Percentiles rank a stretch among this genome's conserved stretches.
These are phyloP conservation scores for Drosophila subobscura DNA, from an alignment of 1,140 invertebrate genomes.

Conservation along the genomic window DNA sequence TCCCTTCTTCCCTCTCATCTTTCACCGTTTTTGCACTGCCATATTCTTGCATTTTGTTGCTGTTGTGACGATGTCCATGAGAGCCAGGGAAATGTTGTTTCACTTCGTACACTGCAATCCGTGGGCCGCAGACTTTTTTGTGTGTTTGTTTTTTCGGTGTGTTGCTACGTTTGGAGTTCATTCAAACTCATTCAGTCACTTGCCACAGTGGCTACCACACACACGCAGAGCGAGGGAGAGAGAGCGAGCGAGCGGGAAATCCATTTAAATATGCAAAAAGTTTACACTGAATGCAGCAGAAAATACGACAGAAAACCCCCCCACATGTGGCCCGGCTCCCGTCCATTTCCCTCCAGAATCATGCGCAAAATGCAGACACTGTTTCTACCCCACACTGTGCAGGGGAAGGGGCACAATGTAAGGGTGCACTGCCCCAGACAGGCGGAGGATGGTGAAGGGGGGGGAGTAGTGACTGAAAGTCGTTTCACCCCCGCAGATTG, in stretches of 20 bases:
- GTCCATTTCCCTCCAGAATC: constrained; percentile 29
- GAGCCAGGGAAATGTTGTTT: constrained; percentile 19
- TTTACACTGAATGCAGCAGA: constrained; percentile 70
- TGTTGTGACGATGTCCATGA: constrained; percentile 42
- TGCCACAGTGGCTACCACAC: constrained; percentile 48
- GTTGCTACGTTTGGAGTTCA: constrained; percentile 58
- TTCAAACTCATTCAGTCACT: constrained; percentile 82
- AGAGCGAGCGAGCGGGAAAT: constrained; percentile 3
- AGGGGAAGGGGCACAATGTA: constrained; percentile 17
- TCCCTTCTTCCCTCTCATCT: constrained; percentile 25
- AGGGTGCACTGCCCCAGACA: constrained; percentile 50
- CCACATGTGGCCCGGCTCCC: neutral
- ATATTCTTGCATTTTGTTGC: constrained; percentile 55
- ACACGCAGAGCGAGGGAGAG: too few relatives aligned
- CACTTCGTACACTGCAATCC: constrained; percentile 6
- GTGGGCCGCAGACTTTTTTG: constrained; percentile 25
- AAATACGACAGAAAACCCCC: constrained; percentile 35
- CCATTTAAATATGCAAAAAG: constrained; percentile 79
- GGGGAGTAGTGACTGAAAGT: constrained; percentile 28
- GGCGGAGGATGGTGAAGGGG: constrained; percentile 1
- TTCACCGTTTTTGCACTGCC: constrained; percentile 54
- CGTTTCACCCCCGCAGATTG: constrained; percentile 78
- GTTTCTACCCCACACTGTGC: constrained; percentile 37
- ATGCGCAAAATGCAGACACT: constrained; percentile 32
- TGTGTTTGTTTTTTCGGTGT: constrained; percentile 18